Base-by-base conservation (phyloP, 2,113 vertebrate species). In the Onychostruthus taczanowskii region DNA sequence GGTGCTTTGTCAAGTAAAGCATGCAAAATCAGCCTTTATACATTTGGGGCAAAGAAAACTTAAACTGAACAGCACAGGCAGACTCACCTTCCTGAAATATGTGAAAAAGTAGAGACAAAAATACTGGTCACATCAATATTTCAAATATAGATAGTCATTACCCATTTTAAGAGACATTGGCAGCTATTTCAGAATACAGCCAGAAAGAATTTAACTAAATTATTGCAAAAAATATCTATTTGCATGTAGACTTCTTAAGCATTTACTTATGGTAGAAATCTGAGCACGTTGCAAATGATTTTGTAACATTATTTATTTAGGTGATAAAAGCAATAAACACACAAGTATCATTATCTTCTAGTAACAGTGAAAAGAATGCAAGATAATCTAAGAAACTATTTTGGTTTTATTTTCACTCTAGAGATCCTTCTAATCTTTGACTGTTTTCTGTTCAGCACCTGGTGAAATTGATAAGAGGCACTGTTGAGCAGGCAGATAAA, bases 381-480 rank as follows among this genome's bases (percentile, higher is more conserved):
- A 78, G 24, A 59, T 74, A 76, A 86, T 88, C 68, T 72, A 68
- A 66, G 66, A 43, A 81, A 13, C 2, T 56, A 41, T 78, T 84
- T 87, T 81, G 14, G 0, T 72, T 84, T 84, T 55, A 52, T 89
- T 94, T 95, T 92, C 37, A 64, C 33, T 81, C 41, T 85, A 69
- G 79, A 88, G 18, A 73, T 43, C 16, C 13, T 92, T 85, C 47
- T 90, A 84, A 67, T 88, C 43, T 87, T 91, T 63, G 39, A 59
- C 41, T 49, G 4, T 70, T 93, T 88, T 69, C 72, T 88, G 3
- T 26, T 74, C 14, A 31, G 49, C 27, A 66, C 21, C 31, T 90
- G 70, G 41, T 85, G 72, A 96, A 88, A 86, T 9, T 80, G 59
- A 55, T 86, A 91, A 85, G 49, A 59, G 53, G 7, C 37, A 50